phyloP scores from a whole-genome alignment of 1,140 invertebrate genomes.

The Ceratoteleas bidentatus region DNA sequence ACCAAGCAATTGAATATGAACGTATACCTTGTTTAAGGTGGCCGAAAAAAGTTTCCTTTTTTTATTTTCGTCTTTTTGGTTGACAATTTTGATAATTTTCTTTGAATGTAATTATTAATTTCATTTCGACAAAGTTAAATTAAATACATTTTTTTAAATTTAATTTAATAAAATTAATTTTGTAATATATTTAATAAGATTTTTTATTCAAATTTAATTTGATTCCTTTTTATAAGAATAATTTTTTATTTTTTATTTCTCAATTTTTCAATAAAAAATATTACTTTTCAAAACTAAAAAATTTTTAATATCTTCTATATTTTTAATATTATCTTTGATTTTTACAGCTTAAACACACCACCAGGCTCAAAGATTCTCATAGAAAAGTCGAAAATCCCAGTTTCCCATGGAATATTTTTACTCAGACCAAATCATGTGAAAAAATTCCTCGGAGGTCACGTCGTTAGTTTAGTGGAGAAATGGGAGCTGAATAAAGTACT shows the following conservation, averaged over 20 bases:
- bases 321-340: too few relatives aligned
- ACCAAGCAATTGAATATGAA: slow-evolving; percentile 89
- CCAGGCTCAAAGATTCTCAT: slow-evolving; percentile 79
- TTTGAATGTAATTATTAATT: too few relatives aligned
- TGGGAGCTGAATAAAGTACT: slow-evolving; percentile 91
- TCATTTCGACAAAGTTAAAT: too few relatives aligned
- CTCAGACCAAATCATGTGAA: slow-evolving; percentile 85
- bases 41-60: slow-evolving; percentile 24
- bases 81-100: too few relatives aligned
- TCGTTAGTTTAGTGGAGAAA: slow-evolving; percentile 91
- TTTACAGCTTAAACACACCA: slow-evolving; percentile 79
- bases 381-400: slow-evolving; percentile 77
- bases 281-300: too few relatives aligned
- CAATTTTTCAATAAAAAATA: too few relatives aligned
- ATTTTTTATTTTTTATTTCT: too few relatives aligned
- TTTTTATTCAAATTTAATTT: too few relatives aligned
- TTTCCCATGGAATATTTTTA: slow-evolving; percentile 87
- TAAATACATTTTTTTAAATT: too few relatives aligned
- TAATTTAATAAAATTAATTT: neutral
- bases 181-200: neutral
- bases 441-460: slow-evolving; percentile 89
- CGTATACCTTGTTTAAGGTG: slow-evolving; percentile 85
- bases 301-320: too few relatives aligned
- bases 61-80: too few relatives aligned
- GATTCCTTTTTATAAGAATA: too few relatives aligned